These are phyloP conservation scores for Pempheris klunzingeri DNA, from an alignment of 2,797 vertebrate species.

Conservation along the genomic window DNA sequence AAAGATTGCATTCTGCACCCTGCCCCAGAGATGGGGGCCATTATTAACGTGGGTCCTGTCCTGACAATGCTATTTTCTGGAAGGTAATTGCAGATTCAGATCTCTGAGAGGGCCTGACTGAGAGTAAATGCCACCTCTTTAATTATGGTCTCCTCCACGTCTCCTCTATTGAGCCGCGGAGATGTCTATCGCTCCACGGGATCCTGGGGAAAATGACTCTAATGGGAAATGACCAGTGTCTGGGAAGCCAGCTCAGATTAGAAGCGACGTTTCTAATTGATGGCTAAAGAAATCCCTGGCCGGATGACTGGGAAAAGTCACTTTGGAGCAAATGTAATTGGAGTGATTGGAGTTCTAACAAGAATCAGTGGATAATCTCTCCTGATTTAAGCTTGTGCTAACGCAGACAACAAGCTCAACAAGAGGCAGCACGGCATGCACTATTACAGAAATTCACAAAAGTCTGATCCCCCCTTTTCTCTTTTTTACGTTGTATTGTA, in stretches of 20 bases:
- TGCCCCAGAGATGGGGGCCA: slow-evolving; percentile 84
- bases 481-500: neutral
- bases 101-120: slow-evolving; percentile 90
- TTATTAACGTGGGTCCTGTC: slow-evolving; percentile 87
- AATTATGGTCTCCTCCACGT: slow-evolving; percentile 90
- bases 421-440: slow-evolving; percentile 13
- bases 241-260: slow-evolving; percentile 91
- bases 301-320: slow-evolving; percentile 92
- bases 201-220: slow-evolving; percentile 91
- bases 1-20: slow-evolving; percentile 83
- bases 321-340: slow-evolving; percentile 97
- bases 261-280: slow-evolving; percentile 97
- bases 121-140: slow-evolving; percentile 95
- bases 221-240: slow-evolving; percentile 96
- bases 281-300: slow-evolving; percentile 93
- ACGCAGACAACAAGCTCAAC: slow-evolving; percentile 59
- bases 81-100: slow-evolving; percentile 92
- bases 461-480: slow-evolving; percentile 10
- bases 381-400: slow-evolving; percentile 62
- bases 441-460: slow-evolving; percentile 40
- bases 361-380: slow-evolving; percentile 79
- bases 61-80: slow-evolving; percentile 90
- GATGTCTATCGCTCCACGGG: slow-evolving; percentile 89
- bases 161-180: slow-evolving; percentile 86
- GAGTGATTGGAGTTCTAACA: slow-evolving; percentile 91